Conservation (phyloP, 2,113 vertebrate species). For the Rousettus leschenaultii region DNA sequence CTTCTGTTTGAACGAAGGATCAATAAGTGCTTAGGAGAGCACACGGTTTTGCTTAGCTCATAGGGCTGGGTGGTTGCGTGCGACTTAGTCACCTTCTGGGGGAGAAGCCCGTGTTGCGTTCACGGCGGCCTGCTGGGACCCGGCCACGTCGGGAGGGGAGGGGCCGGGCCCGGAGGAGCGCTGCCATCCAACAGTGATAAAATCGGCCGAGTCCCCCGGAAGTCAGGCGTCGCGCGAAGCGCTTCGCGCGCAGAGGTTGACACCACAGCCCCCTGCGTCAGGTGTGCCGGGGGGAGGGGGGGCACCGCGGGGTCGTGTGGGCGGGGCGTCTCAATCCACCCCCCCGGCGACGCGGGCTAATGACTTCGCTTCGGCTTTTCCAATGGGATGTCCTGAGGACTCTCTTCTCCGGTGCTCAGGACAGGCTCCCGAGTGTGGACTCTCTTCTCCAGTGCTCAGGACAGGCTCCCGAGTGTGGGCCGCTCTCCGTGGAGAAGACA, state of each 20-base stretch:
- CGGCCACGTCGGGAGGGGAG: neutral
- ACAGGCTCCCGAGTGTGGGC: neutral
- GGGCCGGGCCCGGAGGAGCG: neutral
- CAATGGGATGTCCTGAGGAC: neutral
- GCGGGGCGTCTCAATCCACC: neutral
- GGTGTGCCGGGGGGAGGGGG: neutral
- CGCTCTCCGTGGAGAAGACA: neutral
- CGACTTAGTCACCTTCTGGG: neutral
- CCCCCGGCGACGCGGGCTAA: neutral
- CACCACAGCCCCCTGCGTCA: neutral
- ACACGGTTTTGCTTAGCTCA: neutral
- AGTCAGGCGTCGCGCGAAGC: neutral
- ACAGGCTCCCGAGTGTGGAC: neutral
- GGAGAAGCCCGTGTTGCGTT: neutral
- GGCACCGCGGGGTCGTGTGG: neutral
- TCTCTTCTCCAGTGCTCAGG: neutral
- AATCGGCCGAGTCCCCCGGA: neutral
- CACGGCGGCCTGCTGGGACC: neutral
- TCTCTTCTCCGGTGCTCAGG: neutral
- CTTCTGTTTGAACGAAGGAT: neutral
- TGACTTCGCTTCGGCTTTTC: neutral
- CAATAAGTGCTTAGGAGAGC: neutral
- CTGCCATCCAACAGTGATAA: neutral
- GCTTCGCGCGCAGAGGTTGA: no score
- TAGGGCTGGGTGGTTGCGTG: neutral